phyloP scores from a whole-genome alignment of 2,797 vertebrate species.

The Aplochiton taeniatus region DNA sequence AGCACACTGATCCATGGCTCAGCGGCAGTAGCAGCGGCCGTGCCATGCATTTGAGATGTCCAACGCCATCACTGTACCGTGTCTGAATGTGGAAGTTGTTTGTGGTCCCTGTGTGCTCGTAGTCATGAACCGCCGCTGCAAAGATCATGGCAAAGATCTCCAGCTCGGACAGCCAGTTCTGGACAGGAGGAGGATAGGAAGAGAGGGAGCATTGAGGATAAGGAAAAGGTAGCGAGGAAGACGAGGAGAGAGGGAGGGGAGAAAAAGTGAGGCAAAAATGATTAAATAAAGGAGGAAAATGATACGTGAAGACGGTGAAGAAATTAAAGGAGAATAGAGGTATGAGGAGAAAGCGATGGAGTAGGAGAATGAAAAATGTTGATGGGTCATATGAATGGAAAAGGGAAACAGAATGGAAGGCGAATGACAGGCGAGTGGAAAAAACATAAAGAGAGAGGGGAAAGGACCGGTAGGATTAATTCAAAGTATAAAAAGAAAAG shows the following conservation, averaged over 20 bases:
- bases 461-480: too few species aligned
- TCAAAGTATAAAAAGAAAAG: too few species aligned
- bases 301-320: background rate
- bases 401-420: background rate
- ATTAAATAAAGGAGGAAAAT: background rate
- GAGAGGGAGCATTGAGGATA: background rate
- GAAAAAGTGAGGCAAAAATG: background rate
- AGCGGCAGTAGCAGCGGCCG: slow-evolving; percentile 25
- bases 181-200: slow-evolving; percentile 30
- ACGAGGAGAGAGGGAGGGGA: background rate
- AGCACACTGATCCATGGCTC: slow-evolving; percentile 52
- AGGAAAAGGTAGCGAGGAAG: background rate
- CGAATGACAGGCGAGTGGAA: background rate
- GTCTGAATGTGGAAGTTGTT: slow-evolving; percentile 99
- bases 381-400: too few species aligned
- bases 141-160: slow-evolving; percentile 93
- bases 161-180: slow-evolving; percentile 98
- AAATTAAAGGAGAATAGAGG: too few species aligned
- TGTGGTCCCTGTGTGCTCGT: slow-evolving; percentile 97
- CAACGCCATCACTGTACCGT: slow-evolving; percentile 64
- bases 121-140: slow-evolving; percentile 95
- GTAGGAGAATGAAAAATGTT: too few species aligned
- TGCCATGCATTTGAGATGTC: slow-evolving; percentile 50
- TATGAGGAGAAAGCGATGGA: background rate
- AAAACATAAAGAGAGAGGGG: background rate